Conservation (phyloP, 1,140 invertebrate genomes). For the Hyphantria cunea region DNA sequence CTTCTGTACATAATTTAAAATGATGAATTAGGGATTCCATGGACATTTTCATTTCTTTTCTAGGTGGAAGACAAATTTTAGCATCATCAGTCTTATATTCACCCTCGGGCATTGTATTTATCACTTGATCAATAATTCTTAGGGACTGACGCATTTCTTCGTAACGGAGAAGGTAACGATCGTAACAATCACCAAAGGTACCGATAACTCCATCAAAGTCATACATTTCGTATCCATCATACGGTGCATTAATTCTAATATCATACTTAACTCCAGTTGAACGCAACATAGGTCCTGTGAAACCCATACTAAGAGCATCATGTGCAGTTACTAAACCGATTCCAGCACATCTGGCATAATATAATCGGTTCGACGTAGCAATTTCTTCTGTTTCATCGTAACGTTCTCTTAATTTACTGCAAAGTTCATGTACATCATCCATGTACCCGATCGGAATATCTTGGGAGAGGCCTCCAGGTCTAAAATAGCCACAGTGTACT, state of each 20-base stretch:
- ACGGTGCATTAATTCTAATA: constrained; percentile 91
- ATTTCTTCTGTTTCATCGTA: constrained; percentile 94
- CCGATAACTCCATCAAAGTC: constrained; percentile 95
- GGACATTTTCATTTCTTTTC: constrained; percentile 93
- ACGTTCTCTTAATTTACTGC: constrained; percentile 86
- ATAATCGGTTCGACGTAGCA: constrained; percentile 91
- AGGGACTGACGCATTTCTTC: constrained; percentile 65
- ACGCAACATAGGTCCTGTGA: constrained; percentile 91
- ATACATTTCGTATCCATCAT: constrained; percentile 92
- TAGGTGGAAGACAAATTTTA: constrained; percentile 89
- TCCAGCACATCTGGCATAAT: constrained; percentile 89
- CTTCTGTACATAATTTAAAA: constrained; percentile 92
- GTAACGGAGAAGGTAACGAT: constrained; percentile 82
- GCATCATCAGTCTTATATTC: constrained; percentile 92
- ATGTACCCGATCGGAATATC: constrained; percentile 92
- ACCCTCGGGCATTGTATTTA: constrained; percentile 93
- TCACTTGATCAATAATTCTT: constrained; percentile 84
- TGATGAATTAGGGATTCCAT: constrained; percentile 96
- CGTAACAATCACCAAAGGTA: constrained; percentile 92
- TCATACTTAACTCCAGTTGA: constrained; percentile 95
- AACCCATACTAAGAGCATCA: constrained; percentile 92
- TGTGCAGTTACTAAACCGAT: constrained; percentile 90
- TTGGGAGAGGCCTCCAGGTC: constrained; percentile 94
- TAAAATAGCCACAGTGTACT: constrained; percentile 97
- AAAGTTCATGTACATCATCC: constrained; percentile 93